phyloP scores from a whole-genome alignment of 2,888 invertebrate genomes.

The Aporophyla lueneburgensis region DNA sequence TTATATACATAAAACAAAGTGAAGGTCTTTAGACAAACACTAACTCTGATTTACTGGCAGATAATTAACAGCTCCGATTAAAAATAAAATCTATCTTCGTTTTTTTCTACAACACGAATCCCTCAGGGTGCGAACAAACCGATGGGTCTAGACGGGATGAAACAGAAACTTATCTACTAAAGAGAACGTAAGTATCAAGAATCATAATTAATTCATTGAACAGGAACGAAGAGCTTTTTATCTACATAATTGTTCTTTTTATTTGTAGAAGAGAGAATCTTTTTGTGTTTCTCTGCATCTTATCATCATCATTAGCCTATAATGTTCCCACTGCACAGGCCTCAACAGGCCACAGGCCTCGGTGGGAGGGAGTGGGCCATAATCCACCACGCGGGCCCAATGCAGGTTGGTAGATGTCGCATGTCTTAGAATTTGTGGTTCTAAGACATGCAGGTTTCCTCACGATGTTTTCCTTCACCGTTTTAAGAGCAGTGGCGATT shows the following conservation, averaged over 20 bases:
- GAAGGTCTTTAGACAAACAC: slow-evolving; percentile 18
- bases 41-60: slow-evolving; percentile 20
- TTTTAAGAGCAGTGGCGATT: too few relatives aligned
- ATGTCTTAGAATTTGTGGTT: too few relatives aligned
- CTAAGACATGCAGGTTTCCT: too few relatives aligned
- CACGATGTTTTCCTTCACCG: too few relatives aligned
- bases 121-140: slow-evolving; percentile 33
- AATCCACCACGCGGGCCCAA: too few relatives aligned
- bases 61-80: slow-evolving; percentile 34
- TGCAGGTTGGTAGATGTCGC: too few relatives aligned
- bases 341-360: too few relatives aligned
- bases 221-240: background rate
- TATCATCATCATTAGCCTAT: too few relatives aligned
- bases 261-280: background rate
- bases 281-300: background rate
- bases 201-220: background rate
- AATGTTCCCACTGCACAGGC: too few relatives aligned
- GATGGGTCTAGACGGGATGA: slow-evolving; percentile 35
- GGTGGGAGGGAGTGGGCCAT: too few relatives aligned
- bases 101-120: slow-evolving; percentile 18
- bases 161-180: slow-evolving; percentile 4
- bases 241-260: background rate
- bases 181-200: background rate
- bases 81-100: slow-evolving; percentile 24
- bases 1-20: slow-evolving; percentile 9